Percentiles rank a stretch among this genome's conserved stretches.
Evolutionary conservation across 2,113 vertebrate genomes (phyloP).

Genomic region (Pseudopodoces humilis): DNA sequence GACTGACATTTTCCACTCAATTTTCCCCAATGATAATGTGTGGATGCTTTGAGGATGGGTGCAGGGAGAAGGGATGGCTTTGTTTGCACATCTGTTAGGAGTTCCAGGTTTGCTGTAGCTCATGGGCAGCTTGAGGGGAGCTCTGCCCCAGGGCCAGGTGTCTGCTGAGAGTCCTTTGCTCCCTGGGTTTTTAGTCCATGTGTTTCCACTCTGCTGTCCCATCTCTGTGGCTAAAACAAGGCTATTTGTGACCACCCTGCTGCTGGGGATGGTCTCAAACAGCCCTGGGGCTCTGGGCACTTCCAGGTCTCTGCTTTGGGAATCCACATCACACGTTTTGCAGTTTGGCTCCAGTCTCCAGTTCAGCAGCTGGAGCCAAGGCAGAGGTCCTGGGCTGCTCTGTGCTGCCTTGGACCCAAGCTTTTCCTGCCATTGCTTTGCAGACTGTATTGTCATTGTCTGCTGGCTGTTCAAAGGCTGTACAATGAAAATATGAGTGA

Average conservation of each 20-base stretch:
- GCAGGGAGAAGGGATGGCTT: neutral
- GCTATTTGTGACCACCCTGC: neutral
- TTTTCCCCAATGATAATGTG: fast-evolving
- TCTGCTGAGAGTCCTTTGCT: neutral
- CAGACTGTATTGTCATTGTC: neutral
- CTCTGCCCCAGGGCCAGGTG: neutral
- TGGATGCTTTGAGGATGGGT: neutral
- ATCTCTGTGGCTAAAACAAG: fast-evolving
- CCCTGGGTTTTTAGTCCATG: fast-evolving
- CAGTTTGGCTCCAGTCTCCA: neutral
- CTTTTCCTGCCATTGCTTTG: neutral
- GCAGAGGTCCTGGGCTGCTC: neutral
- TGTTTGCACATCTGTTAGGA: neutral
- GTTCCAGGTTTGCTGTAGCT: neutral
- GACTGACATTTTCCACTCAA: neutral
- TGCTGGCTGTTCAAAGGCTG: neutral
- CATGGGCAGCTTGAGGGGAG: neutral
- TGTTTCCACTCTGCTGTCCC: neutral
- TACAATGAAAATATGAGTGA: neutral
- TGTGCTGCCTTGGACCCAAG: neutral
- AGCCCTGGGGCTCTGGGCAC: neutral
- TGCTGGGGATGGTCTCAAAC: neutral
- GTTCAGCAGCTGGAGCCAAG: neutral
- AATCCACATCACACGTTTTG: fast-evolving
- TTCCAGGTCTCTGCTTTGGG: neutral